These are phyloP conservation scores for Morinoia aosen DNA, from an alignment of 2,888 invertebrate genomes.

Conservation along the genomic window DNA sequence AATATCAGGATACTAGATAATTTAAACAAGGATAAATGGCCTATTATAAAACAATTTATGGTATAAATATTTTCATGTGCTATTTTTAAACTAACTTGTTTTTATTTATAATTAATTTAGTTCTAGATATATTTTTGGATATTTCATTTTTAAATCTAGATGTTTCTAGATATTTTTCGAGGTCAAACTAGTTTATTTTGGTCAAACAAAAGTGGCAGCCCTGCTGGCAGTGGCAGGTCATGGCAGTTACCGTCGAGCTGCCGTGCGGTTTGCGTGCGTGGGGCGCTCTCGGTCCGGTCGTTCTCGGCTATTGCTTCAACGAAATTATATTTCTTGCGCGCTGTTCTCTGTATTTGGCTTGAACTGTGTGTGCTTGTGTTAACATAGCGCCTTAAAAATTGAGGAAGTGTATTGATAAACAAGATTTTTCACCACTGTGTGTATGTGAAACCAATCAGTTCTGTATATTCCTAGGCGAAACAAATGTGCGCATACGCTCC, in stretches of 20 bases:
- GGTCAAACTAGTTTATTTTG: too few species aligned
- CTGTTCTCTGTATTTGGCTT: neutral
- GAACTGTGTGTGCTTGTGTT: neutral
- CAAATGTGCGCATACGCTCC: neutral
- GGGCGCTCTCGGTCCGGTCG: neutral
- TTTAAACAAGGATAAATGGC: too few species aligned
- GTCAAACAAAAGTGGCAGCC: too few species aligned
- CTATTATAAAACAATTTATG: too few species aligned
- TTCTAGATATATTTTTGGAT: too few species aligned
- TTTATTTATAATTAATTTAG: too few species aligned
- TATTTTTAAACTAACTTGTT: too few species aligned
- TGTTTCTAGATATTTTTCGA: too few species aligned
- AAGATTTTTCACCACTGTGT: neutral
- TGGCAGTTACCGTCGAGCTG: slow-evolving; percentile 6
- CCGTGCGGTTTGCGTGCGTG: neutral
- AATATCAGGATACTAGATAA: too few species aligned
- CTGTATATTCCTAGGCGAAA: neutral
- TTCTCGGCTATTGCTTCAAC: neutral
- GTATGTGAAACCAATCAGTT: neutral
- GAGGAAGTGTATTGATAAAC: neutral
- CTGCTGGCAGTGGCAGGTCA: too few species aligned
- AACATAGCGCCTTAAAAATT: neutral
- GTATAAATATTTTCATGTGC: too few species aligned
- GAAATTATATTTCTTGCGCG: neutral
- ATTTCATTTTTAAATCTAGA: too few species aligned